phyloP scores from a whole-genome alignment of 2,113 vertebrate genomes.

The Fregetta grallaria region DNA sequence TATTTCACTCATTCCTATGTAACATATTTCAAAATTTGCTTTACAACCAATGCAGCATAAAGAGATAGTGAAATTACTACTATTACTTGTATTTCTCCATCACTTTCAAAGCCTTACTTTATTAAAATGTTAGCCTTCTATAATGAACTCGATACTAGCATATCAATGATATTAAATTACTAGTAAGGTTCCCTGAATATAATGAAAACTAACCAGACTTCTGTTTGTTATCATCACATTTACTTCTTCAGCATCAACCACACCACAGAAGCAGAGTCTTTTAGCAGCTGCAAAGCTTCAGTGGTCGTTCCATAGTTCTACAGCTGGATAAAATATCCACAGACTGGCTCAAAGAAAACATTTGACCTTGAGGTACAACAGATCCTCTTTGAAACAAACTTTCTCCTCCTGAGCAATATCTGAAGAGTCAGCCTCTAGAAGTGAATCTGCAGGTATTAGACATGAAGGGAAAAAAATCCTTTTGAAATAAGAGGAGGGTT shows the following conservation, averaged over 20 bases:
- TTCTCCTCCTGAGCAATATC: slow-evolving; percentile 35
- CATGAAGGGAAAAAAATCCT: not conserved
- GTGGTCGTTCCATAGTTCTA: not conserved
- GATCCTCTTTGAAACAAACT: slow-evolving; percentile 35
- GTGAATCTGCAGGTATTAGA: not conserved
- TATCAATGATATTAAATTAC: not conserved
- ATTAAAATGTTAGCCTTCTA: not conserved
- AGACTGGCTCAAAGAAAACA: slow-evolving; percentile 21
- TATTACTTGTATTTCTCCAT: not conserved
- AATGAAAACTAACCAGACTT: not conserved
- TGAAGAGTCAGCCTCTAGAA: not conserved
- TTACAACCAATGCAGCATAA: not conserved
- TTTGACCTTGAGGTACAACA: slow-evolving; percentile 26
- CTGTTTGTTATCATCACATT: not conserved
- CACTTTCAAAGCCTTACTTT: not conserved
- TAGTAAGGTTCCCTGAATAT: not conserved
- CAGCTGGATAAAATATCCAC: not conserved
- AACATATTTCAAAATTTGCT: not conserved
- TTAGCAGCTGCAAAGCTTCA: not conserved
- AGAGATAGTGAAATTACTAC: not conserved
- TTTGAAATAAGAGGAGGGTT: not conserved
- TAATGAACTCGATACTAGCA: not conserved
- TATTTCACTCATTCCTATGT: not conserved
- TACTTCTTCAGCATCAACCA: not conserved
- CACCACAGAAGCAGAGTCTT: not conserved